These are phyloP conservation scores for Euphydryas editha DNA, from an alignment of 2,888 invertebrate species.

Conservation along the genomic window DNA sequence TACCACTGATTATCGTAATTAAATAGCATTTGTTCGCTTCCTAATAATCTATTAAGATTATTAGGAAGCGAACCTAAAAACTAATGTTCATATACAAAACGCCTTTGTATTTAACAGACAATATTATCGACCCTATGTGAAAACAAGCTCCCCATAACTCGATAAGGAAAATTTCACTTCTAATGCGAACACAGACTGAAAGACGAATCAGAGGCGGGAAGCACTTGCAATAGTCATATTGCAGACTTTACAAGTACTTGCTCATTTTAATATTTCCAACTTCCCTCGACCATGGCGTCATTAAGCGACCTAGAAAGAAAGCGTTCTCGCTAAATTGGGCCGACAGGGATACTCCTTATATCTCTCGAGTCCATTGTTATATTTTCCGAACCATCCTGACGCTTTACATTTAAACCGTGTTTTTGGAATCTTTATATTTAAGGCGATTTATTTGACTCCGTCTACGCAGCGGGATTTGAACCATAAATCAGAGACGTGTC, in stretches of 20 bases:
- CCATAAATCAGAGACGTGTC: constrained; percentile 72
- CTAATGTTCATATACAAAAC: constrained; percentile 3
- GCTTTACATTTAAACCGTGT: constrained; percentile 49
- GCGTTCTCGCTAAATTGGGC: constrained; percentile 68
- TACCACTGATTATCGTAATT: neutral
- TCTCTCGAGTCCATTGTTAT: constrained; percentile 72
- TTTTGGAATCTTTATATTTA: constrained; percentile 46
- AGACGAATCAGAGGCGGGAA: constrained; percentile 64
- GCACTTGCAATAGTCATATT: constrained; percentile 73
- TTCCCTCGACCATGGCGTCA: constrained; percentile 70
- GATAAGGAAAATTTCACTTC: constrained; percentile 28
- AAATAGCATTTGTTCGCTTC: constrained; percentile 12
- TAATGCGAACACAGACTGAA: constrained; percentile 45
- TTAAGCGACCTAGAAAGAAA: constrained; percentile 72
- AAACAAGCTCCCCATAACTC: constrained; percentile 28
- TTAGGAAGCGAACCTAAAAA: no score
- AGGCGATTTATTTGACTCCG: constrained; percentile 38
- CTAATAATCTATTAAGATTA: no score
- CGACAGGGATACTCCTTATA: constrained; percentile 67
- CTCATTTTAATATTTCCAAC: constrained; percentile 82
- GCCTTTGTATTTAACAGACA: constrained; percentile 6
- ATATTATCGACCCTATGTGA: constrained; percentile 9
- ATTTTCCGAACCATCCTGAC: constrained; percentile 60
- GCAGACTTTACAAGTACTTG: constrained; percentile 77
- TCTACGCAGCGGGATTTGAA: constrained; percentile 47